A percentile compares a stretch with the other conserved stretches of the same genome.
These are phyloP conservation scores for Phoxinus phoxinus DNA, from an alignment of 2,113 vertebrate species.

Conservation along the genomic window DNA sequence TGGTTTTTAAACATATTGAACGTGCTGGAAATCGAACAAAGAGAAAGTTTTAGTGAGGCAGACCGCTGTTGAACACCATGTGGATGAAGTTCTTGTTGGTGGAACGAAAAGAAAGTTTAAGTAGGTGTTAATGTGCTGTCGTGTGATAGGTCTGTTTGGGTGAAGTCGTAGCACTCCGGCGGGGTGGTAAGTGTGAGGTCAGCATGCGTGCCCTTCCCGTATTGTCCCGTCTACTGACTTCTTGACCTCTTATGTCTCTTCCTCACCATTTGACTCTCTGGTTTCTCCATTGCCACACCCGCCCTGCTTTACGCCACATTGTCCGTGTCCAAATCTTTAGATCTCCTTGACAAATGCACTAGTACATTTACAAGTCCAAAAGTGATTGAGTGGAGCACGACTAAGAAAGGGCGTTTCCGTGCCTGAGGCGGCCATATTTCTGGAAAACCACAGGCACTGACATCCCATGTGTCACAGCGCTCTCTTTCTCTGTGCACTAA, in stretches of 20 bases:
- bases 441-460: neutral
- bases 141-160: conserved; percentile 7
- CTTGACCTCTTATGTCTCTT: conserved; percentile 25
- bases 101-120: neutral
- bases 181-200: conserved; percentile 22
- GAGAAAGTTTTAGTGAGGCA: neutral
- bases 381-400: conserved; percentile 20
- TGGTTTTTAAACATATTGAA: neutral
- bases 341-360: conserved; percentile 31
- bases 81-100: neutral
- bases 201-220: neutral
- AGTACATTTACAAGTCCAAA: conserved; percentile 36
- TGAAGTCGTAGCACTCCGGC: neutral
- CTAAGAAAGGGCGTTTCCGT: conserved; percentile 42
- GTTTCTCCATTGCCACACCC: conserved; percentile 35
- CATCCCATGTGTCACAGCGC: conserved; percentile 13
- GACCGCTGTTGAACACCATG: neutral
- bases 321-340: conserved; percentile 29
- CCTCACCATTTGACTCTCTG: conserved; percentile 3
- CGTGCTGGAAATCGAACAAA: neutral
- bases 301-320: conserved; percentile 32
- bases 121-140: conserved; percentile 20
- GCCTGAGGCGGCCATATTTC: conserved; percentile 37
- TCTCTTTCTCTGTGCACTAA: neutral
- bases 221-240: conserved; percentile 27